Percentiles rank a stretch among this genome's conserved stretches.
These are phyloP conservation scores for Leptopilina drosophilae DNA, from an alignment of 2,888 invertebrate genomes.

Conservation along the genomic window DNA sequence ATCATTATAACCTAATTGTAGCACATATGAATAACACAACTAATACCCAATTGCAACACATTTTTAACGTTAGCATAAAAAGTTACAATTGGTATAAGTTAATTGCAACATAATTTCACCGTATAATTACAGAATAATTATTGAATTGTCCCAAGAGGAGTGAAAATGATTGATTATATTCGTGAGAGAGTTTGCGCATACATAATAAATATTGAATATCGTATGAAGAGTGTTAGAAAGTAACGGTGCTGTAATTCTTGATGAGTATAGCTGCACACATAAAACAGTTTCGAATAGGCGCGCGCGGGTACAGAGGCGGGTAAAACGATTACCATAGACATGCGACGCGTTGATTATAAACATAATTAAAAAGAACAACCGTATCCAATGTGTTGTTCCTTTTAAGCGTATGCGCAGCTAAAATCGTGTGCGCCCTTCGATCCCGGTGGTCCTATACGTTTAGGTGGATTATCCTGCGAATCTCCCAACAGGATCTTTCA, in stretches of 20 bases:
- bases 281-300: constrained; percentile 57
- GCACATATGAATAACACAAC: no score
- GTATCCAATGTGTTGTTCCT: constrained; percentile 58
- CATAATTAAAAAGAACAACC: constrained; percentile 76
- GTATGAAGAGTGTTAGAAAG: constrained; percentile 49
- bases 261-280: constrained; percentile 29
- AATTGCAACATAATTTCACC: no score
- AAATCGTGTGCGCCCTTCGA: constrained; percentile 50
- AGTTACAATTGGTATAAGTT: no score
- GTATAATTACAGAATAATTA: no score
- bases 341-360: constrained; percentile 74
- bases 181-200: no score
- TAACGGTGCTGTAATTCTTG: constrained; percentile 60
- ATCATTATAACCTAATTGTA: no score
- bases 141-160: no score
- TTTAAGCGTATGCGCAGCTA: constrained; percentile 71
- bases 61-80: no score
- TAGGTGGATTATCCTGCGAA: constrained; percentile 65
- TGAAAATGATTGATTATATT: no score
- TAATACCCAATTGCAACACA: no score
- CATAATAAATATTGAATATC: no score
- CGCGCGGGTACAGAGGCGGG: constrained; percentile 58
- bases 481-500: constrained; percentile 60
- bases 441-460: constrained; percentile 72
- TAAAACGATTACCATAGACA: constrained; percentile 59